Evolutionary conservation across 2,113 vertebrate genomes (phyloP).

Genomic region (Lepisosteus osseus): DNA sequence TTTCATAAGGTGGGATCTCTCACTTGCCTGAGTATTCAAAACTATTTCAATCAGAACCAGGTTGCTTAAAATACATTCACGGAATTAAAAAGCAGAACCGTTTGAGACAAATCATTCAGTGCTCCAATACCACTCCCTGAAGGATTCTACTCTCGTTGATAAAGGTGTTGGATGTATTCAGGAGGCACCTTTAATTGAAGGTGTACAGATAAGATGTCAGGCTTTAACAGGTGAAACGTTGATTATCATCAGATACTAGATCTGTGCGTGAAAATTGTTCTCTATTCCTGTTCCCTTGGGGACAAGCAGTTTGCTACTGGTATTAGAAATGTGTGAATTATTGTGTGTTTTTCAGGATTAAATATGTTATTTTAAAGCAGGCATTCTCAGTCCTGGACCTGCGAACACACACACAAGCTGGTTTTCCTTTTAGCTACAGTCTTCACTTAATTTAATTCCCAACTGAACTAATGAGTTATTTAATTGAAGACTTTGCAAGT

Average conservation of each 20-base stretch:
- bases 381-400: too few species aligned
- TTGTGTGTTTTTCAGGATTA: too few species aligned
- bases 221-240: conserved; percentile 3
- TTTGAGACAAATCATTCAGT: not conserved
- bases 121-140: conserved; percentile 1
- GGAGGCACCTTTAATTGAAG: conserved; percentile 3
- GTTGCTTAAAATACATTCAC: conserved; percentile 16
- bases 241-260: not conserved
- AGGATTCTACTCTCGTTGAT: conserved; percentile 4
- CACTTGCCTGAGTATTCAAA: conserved; percentile 14
- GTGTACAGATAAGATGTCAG: conserved; percentile 17
- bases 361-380: too few species aligned
- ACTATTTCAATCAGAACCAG: not conserved
- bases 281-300: not conserved
- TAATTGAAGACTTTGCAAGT: too few species aligned
- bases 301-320: not conserved
- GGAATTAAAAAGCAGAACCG: not conserved
- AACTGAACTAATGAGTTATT: too few species aligned
- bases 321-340: not conserved
- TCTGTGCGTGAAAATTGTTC: not conserved
- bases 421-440: too few species aligned
- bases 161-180: conserved; percentile 1
- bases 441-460: too few species aligned
- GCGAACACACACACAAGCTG: too few species aligned
- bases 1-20: conserved; percentile 14